Evolutionary conservation across 1,140 invertebrate genomes (phyloP).

Genomic region (Watersipora subatra): DNA sequence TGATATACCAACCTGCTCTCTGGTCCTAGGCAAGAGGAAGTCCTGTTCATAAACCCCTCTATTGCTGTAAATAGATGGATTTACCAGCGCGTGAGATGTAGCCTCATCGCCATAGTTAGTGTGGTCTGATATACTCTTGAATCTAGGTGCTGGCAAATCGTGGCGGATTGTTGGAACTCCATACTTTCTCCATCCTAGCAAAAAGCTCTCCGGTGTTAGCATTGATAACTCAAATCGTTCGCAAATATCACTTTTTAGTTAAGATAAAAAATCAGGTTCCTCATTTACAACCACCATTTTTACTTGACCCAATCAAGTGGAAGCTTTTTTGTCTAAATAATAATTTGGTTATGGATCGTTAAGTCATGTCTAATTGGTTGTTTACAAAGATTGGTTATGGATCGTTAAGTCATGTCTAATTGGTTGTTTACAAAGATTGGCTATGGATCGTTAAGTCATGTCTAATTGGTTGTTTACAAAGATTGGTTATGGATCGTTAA

Average conservation of each 20-base stretch:
- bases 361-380: too few relatives aligned
- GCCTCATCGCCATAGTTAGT: conserved; percentile 37
- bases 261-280: background rate
- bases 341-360: too few relatives aligned
- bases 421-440: too few relatives aligned
- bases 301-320: too few relatives aligned
- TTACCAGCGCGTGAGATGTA: conserved; percentile 28
- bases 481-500: too few relatives aligned
- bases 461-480: too few relatives aligned
- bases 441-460: too few relatives aligned
- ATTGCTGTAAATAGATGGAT: conserved; percentile 32
- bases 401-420: too few relatives aligned
- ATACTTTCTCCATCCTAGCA: conserved; percentile 31
- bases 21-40: conserved; percentile 27
- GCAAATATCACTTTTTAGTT: conserved; percentile 1
- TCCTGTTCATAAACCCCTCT: conserved; percentile 35
- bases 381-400: too few relatives aligned
- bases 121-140: conserved; percentile 26
- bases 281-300: background rate
- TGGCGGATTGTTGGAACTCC: conserved; percentile 35
- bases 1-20: conserved; percentile 30
- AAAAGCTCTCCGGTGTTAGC: too few relatives aligned
- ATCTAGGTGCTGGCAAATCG: conserved; percentile 29
- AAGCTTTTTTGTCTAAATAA: too few relatives aligned
- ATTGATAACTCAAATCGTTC: too few relatives aligned